Evolutionary conservation across 2,888 invertebrate genomes (phyloP).

Genomic region (Meliscaeva auricollis): DNA sequence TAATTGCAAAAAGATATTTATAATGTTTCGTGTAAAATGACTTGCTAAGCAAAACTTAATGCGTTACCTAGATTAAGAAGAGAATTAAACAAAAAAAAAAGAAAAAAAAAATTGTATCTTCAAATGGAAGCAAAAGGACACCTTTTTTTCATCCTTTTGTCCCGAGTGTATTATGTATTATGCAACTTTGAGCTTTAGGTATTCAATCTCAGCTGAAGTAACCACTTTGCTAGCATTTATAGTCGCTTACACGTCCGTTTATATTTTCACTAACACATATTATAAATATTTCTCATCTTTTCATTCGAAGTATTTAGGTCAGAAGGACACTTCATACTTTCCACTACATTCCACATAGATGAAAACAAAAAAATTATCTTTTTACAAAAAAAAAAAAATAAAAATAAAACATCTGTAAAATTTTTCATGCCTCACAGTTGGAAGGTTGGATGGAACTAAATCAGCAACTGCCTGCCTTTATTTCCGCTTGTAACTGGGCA

Average conservation of each 20-base stretch:
- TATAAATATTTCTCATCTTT: not conserved
- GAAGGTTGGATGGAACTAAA: constrained; percentile 30
- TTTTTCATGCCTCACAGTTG: constrained; percentile 18
- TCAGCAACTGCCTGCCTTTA: constrained; percentile 50
- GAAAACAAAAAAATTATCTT: constrained; percentile 17
- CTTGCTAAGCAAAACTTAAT: not conserved
- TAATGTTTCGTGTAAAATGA: constrained; percentile 12
- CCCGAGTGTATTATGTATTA: no score
- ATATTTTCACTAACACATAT: not conserved
- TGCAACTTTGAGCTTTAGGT: not conserved
- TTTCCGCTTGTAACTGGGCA: constrained; percentile 57
- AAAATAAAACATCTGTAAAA: constrained; percentile 4
- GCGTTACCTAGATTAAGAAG: not conserved
- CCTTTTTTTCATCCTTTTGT: no score
- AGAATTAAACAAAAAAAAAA: not conserved
- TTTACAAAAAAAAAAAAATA: constrained; percentile 17
- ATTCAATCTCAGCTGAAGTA: not conserved
- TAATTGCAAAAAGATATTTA: constrained; percentile 32
- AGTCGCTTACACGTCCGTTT: not conserved
- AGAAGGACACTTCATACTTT: not conserved
- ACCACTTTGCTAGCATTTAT: no score
- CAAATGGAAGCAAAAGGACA: no score
- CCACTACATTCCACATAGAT: not conserved
- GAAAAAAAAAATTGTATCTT: not conserved
- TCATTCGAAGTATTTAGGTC: not conserved